Conservation (phyloP, 2,797 vertebrate genomes). For the Erethizon dorsatum region DNA sequence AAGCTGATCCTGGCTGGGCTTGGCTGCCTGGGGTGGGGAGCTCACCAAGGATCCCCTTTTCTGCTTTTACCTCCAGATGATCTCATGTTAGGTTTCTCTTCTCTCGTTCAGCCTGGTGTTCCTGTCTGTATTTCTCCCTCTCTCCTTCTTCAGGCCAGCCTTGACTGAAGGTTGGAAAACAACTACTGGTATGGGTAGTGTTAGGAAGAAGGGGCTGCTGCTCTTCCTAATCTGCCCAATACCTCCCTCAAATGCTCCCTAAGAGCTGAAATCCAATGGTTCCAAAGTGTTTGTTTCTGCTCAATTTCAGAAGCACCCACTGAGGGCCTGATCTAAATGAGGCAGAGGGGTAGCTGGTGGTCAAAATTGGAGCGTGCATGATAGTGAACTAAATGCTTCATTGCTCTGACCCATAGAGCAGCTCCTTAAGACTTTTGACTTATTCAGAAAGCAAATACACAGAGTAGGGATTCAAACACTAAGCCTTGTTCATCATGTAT, state of each 20-base stretch:
- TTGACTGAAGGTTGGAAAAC: not conserved
- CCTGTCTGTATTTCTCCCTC: not conserved
- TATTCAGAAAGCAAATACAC: constrained; percentile 43
- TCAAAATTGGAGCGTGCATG: not conserved
- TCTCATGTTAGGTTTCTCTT: not conserved
- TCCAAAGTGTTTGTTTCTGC: not conserved
- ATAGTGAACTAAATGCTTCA: not conserved
- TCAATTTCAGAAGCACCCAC: not conserved
- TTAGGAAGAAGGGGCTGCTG: not conserved
- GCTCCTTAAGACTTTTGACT: not conserved
- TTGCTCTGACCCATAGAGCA: not conserved
- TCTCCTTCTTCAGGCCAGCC: not conserved
- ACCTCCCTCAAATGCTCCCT: not conserved
- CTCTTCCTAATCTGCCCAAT: not conserved
- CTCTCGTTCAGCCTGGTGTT: not conserved
- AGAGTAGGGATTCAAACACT: not conserved
- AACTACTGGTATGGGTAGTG: not conserved
- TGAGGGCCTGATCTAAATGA: not conserved
- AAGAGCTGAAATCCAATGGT: not conserved
- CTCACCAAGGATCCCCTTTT: not conserved
- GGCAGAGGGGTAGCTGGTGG: not conserved
- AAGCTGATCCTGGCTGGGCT: not conserved
- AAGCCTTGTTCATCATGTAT: not conserved
- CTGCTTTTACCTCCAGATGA: not conserved
- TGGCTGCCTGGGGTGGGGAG: not conserved